phyloP scores from a whole-genome alignment of 2,113 vertebrate species.

The Crocuta crocuta region DNA sequence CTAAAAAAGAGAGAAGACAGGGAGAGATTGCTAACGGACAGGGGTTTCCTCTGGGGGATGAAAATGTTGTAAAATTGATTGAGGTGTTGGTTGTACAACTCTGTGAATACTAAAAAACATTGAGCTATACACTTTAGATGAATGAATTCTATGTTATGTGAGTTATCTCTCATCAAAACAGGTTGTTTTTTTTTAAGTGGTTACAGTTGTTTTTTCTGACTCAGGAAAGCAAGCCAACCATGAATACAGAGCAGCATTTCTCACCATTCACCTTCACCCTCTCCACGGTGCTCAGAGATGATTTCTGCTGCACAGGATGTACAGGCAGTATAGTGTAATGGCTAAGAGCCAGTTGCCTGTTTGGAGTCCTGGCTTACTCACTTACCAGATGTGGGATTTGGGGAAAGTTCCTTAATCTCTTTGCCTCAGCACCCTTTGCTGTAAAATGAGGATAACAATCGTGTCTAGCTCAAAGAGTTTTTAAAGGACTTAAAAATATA shows the following conservation, averaged over 20 bases:
- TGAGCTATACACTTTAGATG: background rate
- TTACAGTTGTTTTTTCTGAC: background rate
- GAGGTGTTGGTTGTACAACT: background rate
- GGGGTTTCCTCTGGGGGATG: background rate
- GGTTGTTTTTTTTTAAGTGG: background rate
- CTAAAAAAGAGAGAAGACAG: background rate
- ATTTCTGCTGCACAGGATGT: background rate
- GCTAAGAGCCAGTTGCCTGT: background rate
- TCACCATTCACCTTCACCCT: background rate
- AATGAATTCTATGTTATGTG: background rate
- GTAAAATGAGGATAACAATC: background rate
- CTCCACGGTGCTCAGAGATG: background rate
- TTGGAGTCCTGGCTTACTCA: background rate
- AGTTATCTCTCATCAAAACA: background rate
- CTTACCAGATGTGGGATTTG: background rate
- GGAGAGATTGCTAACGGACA: background rate
- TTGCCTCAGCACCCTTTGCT: background rate
- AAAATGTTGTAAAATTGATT: background rate
- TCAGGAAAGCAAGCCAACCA: background rate
- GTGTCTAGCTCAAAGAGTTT: background rate
- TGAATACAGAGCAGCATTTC: background rate
- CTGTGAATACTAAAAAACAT: background rate
- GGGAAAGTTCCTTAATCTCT: background rate
- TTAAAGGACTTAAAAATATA: background rate
- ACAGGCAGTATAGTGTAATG: background rate